Evolutionary conservation across 2,888 invertebrate genomes (phyloP).

Genomic region (Cheilosia soror): DNA sequence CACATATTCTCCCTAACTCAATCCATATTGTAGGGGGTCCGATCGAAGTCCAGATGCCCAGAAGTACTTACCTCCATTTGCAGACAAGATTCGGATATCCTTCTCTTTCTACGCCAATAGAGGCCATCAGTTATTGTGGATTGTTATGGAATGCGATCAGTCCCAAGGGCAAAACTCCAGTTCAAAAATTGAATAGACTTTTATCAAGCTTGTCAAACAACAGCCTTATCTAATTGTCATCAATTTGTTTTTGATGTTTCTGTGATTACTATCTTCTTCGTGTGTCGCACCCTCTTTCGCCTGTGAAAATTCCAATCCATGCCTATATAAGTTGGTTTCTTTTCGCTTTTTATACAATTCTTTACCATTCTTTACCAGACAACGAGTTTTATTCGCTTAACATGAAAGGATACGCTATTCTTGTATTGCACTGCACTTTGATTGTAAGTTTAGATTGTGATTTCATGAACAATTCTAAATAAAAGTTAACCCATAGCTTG

Average conservation of each 20-base stretch:
- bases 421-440: constrained; percentile 26
- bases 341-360: background rate
- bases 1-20: too few relatives aligned
- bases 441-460: constrained; percentile 42
- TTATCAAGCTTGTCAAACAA: constrained; percentile 15
- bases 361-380: constrained; percentile 2
- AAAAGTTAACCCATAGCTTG: constrained; percentile 18
- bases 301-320: background rate
- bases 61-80: too few relatives aligned
- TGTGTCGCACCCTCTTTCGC: background rate
- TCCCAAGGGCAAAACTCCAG: background rate
- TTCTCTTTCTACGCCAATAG: too few relatives aligned
- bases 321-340: constrained; percentile 30
- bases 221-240: constrained; percentile 5
- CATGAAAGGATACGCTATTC: constrained; percentile 51
- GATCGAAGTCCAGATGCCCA: too few relatives aligned
- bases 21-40: too few relatives aligned
- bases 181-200: background rate
- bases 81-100: too few relatives aligned
- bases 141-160: background rate
- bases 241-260: constrained; percentile 36
- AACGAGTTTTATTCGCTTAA: background rate
- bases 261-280: background rate
- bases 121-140: background rate
- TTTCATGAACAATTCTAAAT: background rate